Evolutionary conservation across 2,797 vertebrate genomes (phyloP).

Genomic region (Typhlichthys subterraneus): DNA sequence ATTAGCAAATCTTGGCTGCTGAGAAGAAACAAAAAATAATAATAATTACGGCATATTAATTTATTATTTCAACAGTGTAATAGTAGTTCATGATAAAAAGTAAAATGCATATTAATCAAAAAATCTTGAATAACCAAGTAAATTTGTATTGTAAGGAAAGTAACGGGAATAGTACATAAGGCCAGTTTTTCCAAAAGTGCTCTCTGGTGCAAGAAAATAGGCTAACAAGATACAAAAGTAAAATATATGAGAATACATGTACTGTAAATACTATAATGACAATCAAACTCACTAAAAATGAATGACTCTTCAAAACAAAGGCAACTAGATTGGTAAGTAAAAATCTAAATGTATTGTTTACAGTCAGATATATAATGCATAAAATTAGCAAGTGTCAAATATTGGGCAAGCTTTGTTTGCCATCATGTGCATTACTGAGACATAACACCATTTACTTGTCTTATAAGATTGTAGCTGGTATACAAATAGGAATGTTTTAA

Average conservation of each 20-base stretch:
- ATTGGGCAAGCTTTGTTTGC: slow-evolving; percentile 40
- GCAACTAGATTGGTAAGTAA: slow-evolving; percentile 25
- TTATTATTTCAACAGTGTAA: not conserved
- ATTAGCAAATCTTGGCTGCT: not conserved
- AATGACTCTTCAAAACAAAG: slow-evolving; percentile 23
- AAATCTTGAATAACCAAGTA: slow-evolving; percentile 76
- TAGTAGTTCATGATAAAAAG: not conserved
- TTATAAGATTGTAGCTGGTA: slow-evolving; percentile 40
- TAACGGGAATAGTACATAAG: slow-evolving; percentile 52
- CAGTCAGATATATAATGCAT: slow-evolving; percentile 40
- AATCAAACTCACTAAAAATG: slow-evolving; percentile 38
- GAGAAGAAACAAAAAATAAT: too few species aligned
- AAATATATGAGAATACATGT: slow-evolving; percentile 48
- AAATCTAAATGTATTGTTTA: slow-evolving; percentile 51
- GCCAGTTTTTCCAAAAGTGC: slow-evolving; percentile 68
- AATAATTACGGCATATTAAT: not conserved
- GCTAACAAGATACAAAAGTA: slow-evolving; percentile 50
- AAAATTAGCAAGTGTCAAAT: slow-evolving; percentile 45
- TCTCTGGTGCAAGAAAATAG: slow-evolving; percentile 71
- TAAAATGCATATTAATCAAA: not conserved
- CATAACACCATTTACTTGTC: slow-evolving; percentile 39
- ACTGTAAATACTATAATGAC: slow-evolving; percentile 57
- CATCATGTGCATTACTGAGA: slow-evolving; percentile 43
- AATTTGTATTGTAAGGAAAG: slow-evolving; percentile 70
- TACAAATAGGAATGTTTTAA: slow-evolving; percentile 72